Evolutionary conservation across 2,888 invertebrate species (phyloP).

Genomic region (Cyrtodaria siliqua): DNA sequence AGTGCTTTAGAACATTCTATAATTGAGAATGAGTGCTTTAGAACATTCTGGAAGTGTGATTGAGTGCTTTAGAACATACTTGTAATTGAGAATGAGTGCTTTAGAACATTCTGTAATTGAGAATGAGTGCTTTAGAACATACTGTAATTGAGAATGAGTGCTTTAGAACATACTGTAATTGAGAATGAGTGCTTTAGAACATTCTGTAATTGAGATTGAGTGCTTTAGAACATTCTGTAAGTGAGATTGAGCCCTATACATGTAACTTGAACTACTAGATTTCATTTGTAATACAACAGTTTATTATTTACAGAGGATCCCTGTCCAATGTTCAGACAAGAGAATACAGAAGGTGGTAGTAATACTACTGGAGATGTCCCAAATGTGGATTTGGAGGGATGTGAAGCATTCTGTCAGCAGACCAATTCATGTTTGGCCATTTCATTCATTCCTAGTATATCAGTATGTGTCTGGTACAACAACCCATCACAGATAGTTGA

Average conservation of each 20-base stretch:
- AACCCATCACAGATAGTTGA: background rate
- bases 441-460: background rate
- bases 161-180: no score
- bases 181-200: no score
- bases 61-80: no score
- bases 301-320: slow-evolving; percentile 5
- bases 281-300: background rate
- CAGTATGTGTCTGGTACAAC: background rate
- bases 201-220: no score
- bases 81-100: no score
- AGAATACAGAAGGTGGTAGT: background rate
- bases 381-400: background rate
- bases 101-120: no score
- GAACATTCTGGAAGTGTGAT: no score
- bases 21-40: no score
- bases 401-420: slow-evolving; percentile 7
- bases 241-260: slow-evolving; percentile 6
- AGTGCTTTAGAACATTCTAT: no score
- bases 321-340: slow-evolving; percentile 1
- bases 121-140: no score
- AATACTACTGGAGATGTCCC: background rate
- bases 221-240: no score
- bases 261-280: background rate
- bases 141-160: no score
- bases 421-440: background rate